A percentile compares a stretch with the other conserved stretches of the same genome.
Evolutionary conservation across 2,113 vertebrate species (phyloP).

Genomic region (Euleptes europaea): DNA sequence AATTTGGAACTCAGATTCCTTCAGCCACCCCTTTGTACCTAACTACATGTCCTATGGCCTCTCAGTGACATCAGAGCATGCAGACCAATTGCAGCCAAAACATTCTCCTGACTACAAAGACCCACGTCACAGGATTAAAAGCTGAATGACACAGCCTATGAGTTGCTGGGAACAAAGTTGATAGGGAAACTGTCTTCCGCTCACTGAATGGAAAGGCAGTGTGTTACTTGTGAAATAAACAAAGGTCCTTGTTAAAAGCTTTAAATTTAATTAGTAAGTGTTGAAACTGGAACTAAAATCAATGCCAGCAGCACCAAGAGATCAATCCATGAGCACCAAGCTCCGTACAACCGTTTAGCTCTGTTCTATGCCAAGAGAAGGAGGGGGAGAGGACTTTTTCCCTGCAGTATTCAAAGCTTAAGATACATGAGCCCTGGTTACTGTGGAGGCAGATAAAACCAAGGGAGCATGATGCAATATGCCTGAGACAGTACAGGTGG

Average conservation of each 20-base stretch:
- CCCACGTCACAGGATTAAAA: not conserved
- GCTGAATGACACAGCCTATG: not conserved
- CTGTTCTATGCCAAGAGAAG: not conserved
- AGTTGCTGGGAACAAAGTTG: not conserved
- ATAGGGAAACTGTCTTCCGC: not conserved
- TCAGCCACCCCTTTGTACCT: not conserved
- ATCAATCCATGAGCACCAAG: not conserved
- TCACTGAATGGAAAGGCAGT: too few species aligned
- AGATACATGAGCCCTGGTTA: not conserved
- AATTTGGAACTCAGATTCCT: not conserved
- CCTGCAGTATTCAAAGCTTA: not conserved
- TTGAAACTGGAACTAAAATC: not conserved
- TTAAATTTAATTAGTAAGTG: not conserved
- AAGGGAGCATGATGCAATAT: not conserved
- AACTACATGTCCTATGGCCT: not conserved
- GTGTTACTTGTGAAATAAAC: too few species aligned
- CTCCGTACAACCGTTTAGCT: not conserved
- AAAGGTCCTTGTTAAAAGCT: not conserved
- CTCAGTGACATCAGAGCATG: not conserved
- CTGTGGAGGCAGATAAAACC: not conserved
- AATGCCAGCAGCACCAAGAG: not conserved
- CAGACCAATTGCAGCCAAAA: not conserved
- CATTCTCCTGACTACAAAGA: not conserved
- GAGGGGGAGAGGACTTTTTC: too few species aligned
- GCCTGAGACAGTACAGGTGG: not conserved